A percentile compares a stretch with the other conserved stretches of the same genome.
Conservation (phyloP, 1,140 invertebrate species). For the Eubasilissa regina region DNA sequence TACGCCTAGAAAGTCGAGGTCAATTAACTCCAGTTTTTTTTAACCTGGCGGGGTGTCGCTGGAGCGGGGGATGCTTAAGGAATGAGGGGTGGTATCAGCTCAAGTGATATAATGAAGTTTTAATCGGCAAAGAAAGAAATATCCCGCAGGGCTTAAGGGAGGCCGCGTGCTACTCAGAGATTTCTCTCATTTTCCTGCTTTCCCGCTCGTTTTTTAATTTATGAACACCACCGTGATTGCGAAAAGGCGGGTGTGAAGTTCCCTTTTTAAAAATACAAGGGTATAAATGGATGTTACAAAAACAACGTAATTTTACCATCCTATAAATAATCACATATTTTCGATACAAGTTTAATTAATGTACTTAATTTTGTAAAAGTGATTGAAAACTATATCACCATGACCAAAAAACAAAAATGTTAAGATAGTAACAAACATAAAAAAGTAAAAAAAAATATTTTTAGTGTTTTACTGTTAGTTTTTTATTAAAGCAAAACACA, state of each 20-base stretch:
- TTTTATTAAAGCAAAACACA: no score
- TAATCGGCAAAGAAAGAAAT: slow-evolving; percentile 62
- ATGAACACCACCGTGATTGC: slow-evolving; percentile 56
- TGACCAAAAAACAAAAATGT: no score
- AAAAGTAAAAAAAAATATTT: no score
- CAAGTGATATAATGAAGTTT: slow-evolving; percentile 63
- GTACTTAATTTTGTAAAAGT: no score
- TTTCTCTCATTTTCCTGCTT: slow-evolving; percentile 54
- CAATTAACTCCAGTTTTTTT: background rate
- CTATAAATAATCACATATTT: no score
- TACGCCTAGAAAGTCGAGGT: slow-evolving; percentile 4
- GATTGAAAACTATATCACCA: no score
- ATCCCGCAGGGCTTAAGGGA: slow-evolving; percentile 54
- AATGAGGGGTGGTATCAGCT: slow-evolving; percentile 55
- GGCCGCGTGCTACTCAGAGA: slow-evolving; percentile 36
- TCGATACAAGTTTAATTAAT: no score
- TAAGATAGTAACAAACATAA: no score
- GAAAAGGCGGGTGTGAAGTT: slow-evolving; percentile 33
- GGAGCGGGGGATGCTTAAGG: slow-evolving; percentile 33
- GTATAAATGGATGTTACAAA: slow-evolving; percentile 7
- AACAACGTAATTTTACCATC: background rate
- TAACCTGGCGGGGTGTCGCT: slow-evolving; percentile 36
- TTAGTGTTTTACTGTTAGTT: no score
- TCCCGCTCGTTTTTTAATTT: slow-evolving; percentile 54
- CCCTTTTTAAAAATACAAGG: background rate